phyloP scores from a whole-genome alignment of 2,797 vertebrate species.

The Bucorvus abyssinicus region DNA sequence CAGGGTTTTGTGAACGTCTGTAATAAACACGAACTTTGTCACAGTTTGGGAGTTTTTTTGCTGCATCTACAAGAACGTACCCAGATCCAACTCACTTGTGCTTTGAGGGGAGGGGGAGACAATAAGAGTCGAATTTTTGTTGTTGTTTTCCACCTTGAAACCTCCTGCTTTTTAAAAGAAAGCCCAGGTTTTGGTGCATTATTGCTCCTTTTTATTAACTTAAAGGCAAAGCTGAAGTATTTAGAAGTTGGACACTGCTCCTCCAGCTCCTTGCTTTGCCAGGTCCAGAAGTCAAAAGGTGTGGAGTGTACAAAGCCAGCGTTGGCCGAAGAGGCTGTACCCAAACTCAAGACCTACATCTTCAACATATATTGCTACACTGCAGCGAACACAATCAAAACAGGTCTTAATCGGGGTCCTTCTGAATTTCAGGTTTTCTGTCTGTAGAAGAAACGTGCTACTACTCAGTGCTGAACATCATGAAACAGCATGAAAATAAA shows the following conservation, averaged over 20 bases:
- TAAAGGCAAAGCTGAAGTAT: neutral
- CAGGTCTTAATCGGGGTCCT: neutral
- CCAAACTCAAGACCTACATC: neutral
- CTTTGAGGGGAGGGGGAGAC: neutral
- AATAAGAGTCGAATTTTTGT: neutral
- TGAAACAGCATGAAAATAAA: neutral
- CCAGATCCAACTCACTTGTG: neutral
- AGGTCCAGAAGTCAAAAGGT: neutral
- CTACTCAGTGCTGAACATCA: neutral
- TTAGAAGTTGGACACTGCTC: neutral
- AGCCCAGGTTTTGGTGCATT: neutral
- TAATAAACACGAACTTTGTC: neutral
- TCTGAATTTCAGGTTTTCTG: neutral
- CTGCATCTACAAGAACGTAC: neutral
- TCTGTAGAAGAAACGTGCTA: neutral
- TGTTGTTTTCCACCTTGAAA: neutral
- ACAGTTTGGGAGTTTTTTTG: accelerated
- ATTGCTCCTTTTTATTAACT: neutral
- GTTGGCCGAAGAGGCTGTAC: neutral
- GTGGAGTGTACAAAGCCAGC: neutral
- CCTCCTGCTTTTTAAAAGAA: neutral
- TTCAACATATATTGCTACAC: neutral
- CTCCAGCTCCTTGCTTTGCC: neutral
- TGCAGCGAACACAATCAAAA: neutral
- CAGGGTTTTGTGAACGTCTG: neutral